Evolutionary conservation across 2,888 invertebrate species (phyloP).

Genomic region (Melinaea marsaeus): DNA sequence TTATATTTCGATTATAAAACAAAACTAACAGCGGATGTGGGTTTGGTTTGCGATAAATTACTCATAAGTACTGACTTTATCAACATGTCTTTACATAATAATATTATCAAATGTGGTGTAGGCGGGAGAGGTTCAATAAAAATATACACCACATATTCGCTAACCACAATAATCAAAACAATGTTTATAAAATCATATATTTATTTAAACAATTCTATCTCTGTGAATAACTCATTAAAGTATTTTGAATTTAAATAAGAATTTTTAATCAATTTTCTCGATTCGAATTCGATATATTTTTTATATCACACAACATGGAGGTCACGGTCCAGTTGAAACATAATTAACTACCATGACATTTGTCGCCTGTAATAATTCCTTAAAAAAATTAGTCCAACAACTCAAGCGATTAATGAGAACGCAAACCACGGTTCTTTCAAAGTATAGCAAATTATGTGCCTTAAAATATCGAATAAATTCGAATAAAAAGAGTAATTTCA

Average conservation of each 20-base stretch:
- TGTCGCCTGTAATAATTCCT: conserved; percentile 59
- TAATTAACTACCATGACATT: conserved; percentile 63
- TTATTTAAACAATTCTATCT: background rate
- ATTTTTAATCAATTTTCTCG: no score
- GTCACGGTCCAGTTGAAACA: background rate
- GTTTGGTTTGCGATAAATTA: background rate
- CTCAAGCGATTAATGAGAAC: conserved; percentile 73
- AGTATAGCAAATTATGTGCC: conserved; percentile 65
- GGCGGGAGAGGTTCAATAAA: background rate
- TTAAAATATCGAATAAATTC: conserved; percentile 63
- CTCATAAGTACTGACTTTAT: conserved; percentile 32
- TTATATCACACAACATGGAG: background rate
- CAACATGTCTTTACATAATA: conserved; percentile 32
- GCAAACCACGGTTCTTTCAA: conserved; percentile 66
- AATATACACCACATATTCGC: background rate
- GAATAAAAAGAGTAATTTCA: conserved; percentile 63
- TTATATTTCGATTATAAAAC: background rate
- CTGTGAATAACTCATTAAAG: background rate
- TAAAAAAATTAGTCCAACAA: conserved; percentile 72
- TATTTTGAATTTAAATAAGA: no score
- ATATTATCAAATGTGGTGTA: background rate
- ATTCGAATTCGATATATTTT: no score
- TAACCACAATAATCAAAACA: background rate
- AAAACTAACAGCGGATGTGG: background rate
- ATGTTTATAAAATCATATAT: background rate